Evolutionary conservation across 2,797 vertebrate genomes (phyloP).

Genomic region (Ceryle rudis): DNA sequence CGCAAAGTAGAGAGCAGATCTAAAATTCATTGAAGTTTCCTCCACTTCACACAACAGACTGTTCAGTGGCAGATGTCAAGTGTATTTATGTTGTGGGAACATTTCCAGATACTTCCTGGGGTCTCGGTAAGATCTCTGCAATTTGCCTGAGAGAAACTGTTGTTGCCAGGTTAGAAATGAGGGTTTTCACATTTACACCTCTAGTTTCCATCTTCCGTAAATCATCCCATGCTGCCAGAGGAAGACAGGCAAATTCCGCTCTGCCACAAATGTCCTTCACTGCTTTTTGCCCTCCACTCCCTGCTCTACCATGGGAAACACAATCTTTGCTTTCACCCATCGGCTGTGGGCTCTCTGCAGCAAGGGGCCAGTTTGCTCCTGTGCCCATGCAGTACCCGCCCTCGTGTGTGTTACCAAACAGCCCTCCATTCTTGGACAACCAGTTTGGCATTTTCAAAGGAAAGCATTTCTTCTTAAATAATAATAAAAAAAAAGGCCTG

Average conservation of each 20-base stretch:
- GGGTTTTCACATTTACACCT: background rate
- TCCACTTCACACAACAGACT: slow-evolving; percentile 12
- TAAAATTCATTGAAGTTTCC: background rate
- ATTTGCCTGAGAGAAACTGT: background rate
- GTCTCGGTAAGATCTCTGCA: background rate
- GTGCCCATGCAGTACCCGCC: background rate
- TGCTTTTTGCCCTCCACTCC: background rate
- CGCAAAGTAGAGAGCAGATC: background rate
- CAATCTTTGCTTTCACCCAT: background rate
- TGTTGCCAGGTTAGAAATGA: background rate
- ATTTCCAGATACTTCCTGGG: slow-evolving; percentile 22
- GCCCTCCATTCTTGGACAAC: background rate
- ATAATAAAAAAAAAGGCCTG: background rate
- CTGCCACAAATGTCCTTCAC: background rate
- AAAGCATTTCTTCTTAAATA: background rate
- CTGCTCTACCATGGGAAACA: background rate
- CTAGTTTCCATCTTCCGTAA: background rate
- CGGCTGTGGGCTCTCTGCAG: fast-evolving
- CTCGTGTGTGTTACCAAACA: background rate
- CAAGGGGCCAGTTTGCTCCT: background rate
- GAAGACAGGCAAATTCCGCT: background rate
- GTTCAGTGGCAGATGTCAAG: slow-evolving; percentile 21
- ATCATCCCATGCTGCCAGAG: background rate
- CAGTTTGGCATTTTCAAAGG: background rate
- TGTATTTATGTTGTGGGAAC: slow-evolving; percentile 21